These are phyloP conservation scores for Centropyge bicolor DNA, from an alignment of 2,797 vertebrate species.

Conservation along the genomic window DNA sequence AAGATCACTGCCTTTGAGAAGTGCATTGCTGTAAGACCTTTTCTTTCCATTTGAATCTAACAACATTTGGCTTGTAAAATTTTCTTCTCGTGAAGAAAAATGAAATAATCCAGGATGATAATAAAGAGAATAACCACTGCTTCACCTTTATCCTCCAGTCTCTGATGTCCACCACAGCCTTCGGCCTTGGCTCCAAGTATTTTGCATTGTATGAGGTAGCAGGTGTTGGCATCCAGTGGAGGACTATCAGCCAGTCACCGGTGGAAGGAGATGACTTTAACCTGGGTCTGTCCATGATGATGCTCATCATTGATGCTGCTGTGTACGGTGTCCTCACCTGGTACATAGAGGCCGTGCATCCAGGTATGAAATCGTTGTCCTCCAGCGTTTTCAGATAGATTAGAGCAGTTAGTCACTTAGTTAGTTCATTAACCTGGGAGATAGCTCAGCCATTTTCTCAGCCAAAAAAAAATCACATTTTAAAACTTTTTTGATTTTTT, in stretches of 20 bases:
- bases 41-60: not conserved
- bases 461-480: too few species aligned
- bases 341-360: conserved; percentile 98
- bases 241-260: conserved; percentile 95
- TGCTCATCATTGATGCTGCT: conserved; percentile 91
- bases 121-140: not conserved
- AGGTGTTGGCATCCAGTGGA: conserved; percentile 97
- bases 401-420: too few species aligned
- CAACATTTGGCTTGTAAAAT: conserved; percentile 1
- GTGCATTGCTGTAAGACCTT: conserved; percentile 93
- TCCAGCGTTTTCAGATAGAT: not conserved
- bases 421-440: too few species aligned
- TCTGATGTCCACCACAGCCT: conserved; percentile 98
- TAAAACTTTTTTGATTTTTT: too few species aligned
- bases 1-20: conserved; percentile 98
- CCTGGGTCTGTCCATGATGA: conserved; percentile 95
- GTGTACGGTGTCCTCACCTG: conserved; percentile 95
- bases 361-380: conserved; percentile 83
- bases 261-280: conserved; percentile 98
- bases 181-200: conserved; percentile 97
- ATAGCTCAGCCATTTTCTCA: too few species aligned
- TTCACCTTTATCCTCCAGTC: conserved; percentile 83
- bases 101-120: not conserved
- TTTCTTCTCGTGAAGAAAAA: not conserved
- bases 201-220: conserved; percentile 97